Base-by-base conservation (phyloP, 2,113 vertebrate species). In the Neolamprologus ventralis region DNA sequence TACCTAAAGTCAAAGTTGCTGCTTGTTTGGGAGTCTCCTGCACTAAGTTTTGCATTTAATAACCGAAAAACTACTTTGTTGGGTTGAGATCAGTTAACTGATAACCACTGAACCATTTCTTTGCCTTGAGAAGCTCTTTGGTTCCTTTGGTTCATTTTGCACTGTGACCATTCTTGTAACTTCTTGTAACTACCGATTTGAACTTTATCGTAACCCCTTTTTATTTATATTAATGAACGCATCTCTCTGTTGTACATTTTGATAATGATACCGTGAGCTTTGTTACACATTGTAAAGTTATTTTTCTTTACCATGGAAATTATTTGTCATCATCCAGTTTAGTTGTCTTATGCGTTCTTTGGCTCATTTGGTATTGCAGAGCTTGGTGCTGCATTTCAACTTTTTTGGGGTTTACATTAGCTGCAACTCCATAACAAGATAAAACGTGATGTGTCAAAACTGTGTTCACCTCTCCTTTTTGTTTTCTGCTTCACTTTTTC, bases 211-310 rank as follows among this genome's bases (percentile, higher is more conserved):
- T 31, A 60, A 60, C 28, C 8, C 3, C 28, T 17, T 60, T 31
- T 60, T 60, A 17, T 60, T 60, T 10, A 60, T 33, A 19, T 60
- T 19, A 60, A 60, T 60, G 57, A 17, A 60, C 0, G 2, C 57
- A 60, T 31, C 57, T 31, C 26, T 60, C 8, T 3, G 9, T 31
- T 58, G 53, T 55, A 55, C 10, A 23, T 23, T 55, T 55, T 28
- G 57, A 60, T 31, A 60, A 60, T 17, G 57, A 63, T 33, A 63
- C 28, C 1, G 6, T 63, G 31, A 19, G 58, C 58, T 63, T 63
- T 0, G 58, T 4, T 63, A 63, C 28, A 0, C 17, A 35, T 10
- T 19, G 58, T 63, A 6, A 63, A 63, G 9, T 63, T 63, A 19
- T 11, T 63, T 63, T 63, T 35, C 31, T 35, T 63, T 33, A 35